A percentile compares a stretch with the other conserved stretches of the same genome.
These are phyloP conservation scores for Uloborus diversus DNA, from an alignment of 1,140 invertebrate species.

Conservation along the genomic window DNA sequence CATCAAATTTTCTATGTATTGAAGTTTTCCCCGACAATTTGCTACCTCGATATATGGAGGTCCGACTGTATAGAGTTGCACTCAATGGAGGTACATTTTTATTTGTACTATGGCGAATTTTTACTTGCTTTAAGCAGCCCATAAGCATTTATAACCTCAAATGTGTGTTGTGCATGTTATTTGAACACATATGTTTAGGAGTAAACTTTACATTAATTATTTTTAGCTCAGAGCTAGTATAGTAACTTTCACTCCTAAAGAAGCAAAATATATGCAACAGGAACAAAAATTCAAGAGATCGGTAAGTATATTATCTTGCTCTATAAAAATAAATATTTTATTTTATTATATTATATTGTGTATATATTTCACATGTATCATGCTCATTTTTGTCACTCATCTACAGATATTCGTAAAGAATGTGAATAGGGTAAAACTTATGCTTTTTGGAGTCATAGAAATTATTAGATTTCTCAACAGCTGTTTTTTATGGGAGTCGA, in stretches of 20 bases:
- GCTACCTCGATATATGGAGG: too few relatives aligned
- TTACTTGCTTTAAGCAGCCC: too few relatives aligned
- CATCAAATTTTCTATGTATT: too few relatives aligned
- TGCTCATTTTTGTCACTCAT: not conserved
- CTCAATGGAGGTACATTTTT: too few relatives aligned
- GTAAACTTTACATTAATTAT: not conserved
- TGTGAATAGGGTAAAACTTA: slow-evolving; percentile 89
- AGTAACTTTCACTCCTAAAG: slow-evolving; percentile 92
- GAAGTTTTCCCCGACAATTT: too few relatives aligned
- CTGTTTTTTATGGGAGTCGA: slow-evolving; percentile 97
- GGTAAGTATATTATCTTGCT: slow-evolving; percentile 62
- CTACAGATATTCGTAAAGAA: slow-evolving; percentile 85
- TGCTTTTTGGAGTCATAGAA: slow-evolving; percentile 89
- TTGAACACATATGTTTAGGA: too few relatives aligned
- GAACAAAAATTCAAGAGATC: slow-evolving; percentile 96
- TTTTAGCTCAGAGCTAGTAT: slow-evolving; percentile 84
- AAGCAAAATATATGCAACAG: slow-evolving; percentile 93
- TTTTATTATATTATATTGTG: not conserved
- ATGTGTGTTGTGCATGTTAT: too few relatives aligned
- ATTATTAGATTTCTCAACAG: slow-evolving; percentile 91
- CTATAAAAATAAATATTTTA: not conserved
- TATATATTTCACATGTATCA: not conserved
- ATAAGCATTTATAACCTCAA: too few relatives aligned
- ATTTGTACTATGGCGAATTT: too few relatives aligned
- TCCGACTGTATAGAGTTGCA: too few relatives aligned